Evolutionary conservation across 2,113 vertebrate genomes (phyloP), one percentile per base, ranked within the genome.

Genomic region (Chionodraco myersi): DNA sequence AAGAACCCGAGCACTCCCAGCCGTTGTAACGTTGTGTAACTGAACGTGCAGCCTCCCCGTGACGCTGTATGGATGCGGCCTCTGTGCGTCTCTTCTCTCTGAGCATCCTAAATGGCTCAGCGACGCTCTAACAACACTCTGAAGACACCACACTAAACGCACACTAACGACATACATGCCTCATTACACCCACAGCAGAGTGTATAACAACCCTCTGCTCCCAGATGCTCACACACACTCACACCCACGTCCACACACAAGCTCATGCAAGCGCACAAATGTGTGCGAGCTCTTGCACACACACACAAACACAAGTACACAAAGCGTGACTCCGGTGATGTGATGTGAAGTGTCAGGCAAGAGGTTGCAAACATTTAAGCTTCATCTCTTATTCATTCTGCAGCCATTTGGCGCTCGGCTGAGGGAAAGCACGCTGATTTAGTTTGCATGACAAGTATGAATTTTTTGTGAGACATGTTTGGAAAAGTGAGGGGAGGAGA

Each of bases 391-490:
- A 94, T 95, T 96, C 95, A 93, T 92, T 94, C 92, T 89, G 85
- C 91, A 92, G 92, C 67, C 74, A 88, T 93, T 95, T 96, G 94
- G 89, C 88, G 88, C 89, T 88, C 77, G 75, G 87, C 93, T 88
- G 88, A 59, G 79, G 87, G 91, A 94, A 94, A 91, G 81, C 87
- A 80, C 73, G 70, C 77, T 94, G 91, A 95, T 96, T 95, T 95
- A 95, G 96, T 96, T 96, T 95, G 94, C 92, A 95, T 95, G 94
- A 93, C 92, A 95, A 94, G 89, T 92, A 93, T 90, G 94, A 95
- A 95, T 96, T 95, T 94, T 94, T 96, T 94, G 87, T 91, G 86
- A 93, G 92, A 87, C 85, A 79, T 65, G 77, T 91, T 92, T 83
- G 79, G 79, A 78, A 74, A 85, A 87, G 82, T 70, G 76, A 58